These are phyloP conservation scores for Gymnocephalus cernua DNA, from an alignment of 2,113 vertebrate genomes.

Conservation along the genomic window DNA sequence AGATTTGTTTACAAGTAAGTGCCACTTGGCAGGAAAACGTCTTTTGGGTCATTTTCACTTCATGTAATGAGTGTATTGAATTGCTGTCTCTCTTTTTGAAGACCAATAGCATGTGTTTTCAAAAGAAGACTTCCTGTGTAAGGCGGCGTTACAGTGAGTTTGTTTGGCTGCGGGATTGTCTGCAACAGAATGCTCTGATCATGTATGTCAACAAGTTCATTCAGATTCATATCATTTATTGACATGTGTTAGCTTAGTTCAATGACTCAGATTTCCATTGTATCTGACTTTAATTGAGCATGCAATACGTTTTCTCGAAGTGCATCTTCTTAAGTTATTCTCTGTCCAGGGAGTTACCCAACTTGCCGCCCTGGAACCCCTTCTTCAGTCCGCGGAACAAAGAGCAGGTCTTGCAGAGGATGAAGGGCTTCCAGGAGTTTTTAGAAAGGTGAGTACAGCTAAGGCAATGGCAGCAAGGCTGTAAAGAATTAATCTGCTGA, in stretches of 20 bases:
- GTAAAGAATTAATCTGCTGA: not conserved
- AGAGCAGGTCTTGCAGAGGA: constrained; percentile 89
- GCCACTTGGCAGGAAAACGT: not conserved
- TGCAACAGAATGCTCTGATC: constrained; percentile 91
- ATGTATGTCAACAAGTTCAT: constrained; percentile 87
- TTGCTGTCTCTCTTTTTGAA: constrained; percentile 40
- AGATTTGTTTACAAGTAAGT: constrained; percentile 94
- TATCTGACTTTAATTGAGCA: not conserved
- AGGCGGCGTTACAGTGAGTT: constrained; percentile 94
- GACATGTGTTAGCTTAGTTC: not conserved
- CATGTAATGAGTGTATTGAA: not conserved
- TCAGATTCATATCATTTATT: not conserved
- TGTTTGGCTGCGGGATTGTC: constrained; percentile 93
- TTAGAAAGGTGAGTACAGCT: constrained; percentile 89
- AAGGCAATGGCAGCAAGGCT: not conserved
- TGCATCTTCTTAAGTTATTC: not conserved
- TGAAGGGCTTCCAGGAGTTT: constrained; percentile 91
- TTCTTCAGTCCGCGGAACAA: constrained; percentile 93
- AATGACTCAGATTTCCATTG: not conserved
- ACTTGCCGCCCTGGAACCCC: constrained; percentile 90
- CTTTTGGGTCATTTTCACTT: not conserved
- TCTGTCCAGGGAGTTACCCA: constrained; percentile 87
- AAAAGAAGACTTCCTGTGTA: constrained; percentile 92
- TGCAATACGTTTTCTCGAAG: not conserved
- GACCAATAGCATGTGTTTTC: constrained; percentile 98